Evolutionary conservation across 2,797 vertebrate species (phyloP).

Genomic region (Enteromius anoplus): DNA sequence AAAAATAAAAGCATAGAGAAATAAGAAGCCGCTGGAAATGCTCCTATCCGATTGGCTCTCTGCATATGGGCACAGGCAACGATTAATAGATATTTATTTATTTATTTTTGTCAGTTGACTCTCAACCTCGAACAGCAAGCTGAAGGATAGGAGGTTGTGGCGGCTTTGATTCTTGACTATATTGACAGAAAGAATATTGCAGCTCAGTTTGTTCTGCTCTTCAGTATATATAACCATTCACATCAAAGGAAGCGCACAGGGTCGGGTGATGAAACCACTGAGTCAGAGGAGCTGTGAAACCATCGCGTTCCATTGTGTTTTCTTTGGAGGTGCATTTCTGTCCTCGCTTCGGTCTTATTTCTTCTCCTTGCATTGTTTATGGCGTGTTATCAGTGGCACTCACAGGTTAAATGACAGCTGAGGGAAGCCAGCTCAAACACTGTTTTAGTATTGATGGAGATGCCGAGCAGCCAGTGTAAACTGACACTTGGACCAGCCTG

Average conservation of each 20-base stretch:
- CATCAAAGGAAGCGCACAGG: slow-evolving; percentile 51
- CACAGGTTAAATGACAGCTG: slow-evolving; percentile 64
- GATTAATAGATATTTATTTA: not conserved
- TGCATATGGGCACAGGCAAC: slow-evolving; percentile 27
- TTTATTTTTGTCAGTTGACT: slow-evolving; percentile 20
- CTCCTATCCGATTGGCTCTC: slow-evolving; percentile 6
- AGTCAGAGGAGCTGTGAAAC: slow-evolving; percentile 45
- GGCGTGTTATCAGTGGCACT: slow-evolving; percentile 46
- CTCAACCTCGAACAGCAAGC: slow-evolving; percentile 35
- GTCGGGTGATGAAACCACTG: slow-evolving; percentile 55
- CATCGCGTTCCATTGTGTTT: slow-evolving; percentile 36
- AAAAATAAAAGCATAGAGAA: slow-evolving; percentile 1
- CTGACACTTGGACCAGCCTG: slow-evolving; percentile 32
- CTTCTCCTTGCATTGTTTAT: slow-evolving; percentile 49
- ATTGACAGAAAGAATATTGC: slow-evolving; percentile 57
- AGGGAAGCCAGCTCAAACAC: slow-evolving; percentile 59
- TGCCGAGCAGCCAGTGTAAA: slow-evolving; percentile 50
- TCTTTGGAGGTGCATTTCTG: slow-evolving; percentile 27
- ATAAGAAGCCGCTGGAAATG: not conserved
- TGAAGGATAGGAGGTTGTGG: slow-evolving; percentile 21
- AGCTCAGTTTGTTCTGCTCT: slow-evolving; percentile 49
- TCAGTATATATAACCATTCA: slow-evolving; percentile 54
- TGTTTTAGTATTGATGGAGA: slow-evolving; percentile 57
- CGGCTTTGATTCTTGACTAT: slow-evolving; percentile 50
- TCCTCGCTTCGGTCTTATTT: slow-evolving; percentile 27